Base-by-base conservation (phyloP, 2,888 invertebrate species). In the Troides oblongomaculatus region DNA sequence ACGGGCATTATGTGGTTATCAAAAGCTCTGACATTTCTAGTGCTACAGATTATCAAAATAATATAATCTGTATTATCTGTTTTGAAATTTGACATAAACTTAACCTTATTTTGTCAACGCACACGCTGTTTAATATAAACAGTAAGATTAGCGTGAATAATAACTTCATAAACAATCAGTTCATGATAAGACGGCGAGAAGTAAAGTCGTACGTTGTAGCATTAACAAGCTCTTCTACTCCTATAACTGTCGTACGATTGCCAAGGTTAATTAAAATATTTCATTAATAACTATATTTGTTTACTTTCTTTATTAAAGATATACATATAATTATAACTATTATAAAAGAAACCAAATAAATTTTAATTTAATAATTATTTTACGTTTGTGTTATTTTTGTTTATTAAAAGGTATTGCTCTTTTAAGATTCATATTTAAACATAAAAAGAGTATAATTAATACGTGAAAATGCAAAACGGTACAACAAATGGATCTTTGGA, bases 391-490 rank as follows among this genome's bases (percentile, higher is more conserved):
- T 53, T 18, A 53, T 18, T 53, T n/a, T 53, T 5, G 18, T 18
- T 18, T 53, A n/a, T 53, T 53, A 53, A 53, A 53, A 6, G 53
- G n/a, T 53, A 18, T 53, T 53, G 18, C 53, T n/a, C 5, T 53
- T 7, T 7, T 2, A 7, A 53, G 53, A 6, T 53, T 4, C 53
- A 53, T 5, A n/a, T 18, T 14, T 18, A 53, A 53, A 53, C 18
- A 7, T n/a, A n/a, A 2, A 53, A 6, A 53, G 0, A 53, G 0
- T 53, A 60, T 36, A 66, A 62, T 36, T 46, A 62, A 10, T 25
- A 62, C 53, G 8, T 76, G 73, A 81, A 81, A 62, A 77, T 77
- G 71, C 81, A 84, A 72, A 86, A 86, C 78, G 83, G 80, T 43
- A 72, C 78, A 36, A 75, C 77, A 64, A 80, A 81, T 72, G 79